Conservation (phyloP, 2,797 vertebrate species). For the Gymnocypris eckloni region DNA sequence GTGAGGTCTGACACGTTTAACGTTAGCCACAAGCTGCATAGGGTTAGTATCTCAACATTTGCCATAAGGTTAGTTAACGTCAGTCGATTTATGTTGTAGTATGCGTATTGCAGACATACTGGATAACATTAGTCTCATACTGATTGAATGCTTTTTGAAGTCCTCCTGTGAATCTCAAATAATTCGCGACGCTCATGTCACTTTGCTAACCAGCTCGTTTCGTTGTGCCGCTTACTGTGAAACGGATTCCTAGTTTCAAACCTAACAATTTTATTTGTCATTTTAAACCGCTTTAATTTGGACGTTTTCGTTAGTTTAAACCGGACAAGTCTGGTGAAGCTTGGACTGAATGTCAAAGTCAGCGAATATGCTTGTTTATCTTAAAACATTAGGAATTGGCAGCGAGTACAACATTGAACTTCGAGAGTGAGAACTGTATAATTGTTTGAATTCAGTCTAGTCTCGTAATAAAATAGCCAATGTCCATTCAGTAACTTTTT, state of each 20-base stretch:
- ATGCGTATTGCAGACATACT: neutral
- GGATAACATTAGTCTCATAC: neutral
- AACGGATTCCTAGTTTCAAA: neutral
- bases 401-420: neutral
- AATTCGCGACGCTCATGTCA: neutral
- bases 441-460: neutral
- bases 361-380: neutral
- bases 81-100: neutral
- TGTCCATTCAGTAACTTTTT: neutral
- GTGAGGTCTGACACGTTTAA: constrained; percentile 28
- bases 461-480: neutral
- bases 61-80: no score
- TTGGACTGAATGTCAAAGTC: neutral
- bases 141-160: neutral
- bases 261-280: neutral
- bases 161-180: neutral
- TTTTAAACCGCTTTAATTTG: neutral
- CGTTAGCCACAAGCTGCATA: neutral
- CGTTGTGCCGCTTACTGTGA: neutral
- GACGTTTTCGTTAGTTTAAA: neutral
- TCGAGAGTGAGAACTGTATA: neutral
- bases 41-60: neutral
- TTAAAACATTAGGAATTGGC: neutral
- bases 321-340: neutral
- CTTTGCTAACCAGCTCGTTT: neutral